Evolutionary conservation across 2,888 invertebrate genomes (phyloP).

Genomic region (Vandiemenella viatica): DNA sequence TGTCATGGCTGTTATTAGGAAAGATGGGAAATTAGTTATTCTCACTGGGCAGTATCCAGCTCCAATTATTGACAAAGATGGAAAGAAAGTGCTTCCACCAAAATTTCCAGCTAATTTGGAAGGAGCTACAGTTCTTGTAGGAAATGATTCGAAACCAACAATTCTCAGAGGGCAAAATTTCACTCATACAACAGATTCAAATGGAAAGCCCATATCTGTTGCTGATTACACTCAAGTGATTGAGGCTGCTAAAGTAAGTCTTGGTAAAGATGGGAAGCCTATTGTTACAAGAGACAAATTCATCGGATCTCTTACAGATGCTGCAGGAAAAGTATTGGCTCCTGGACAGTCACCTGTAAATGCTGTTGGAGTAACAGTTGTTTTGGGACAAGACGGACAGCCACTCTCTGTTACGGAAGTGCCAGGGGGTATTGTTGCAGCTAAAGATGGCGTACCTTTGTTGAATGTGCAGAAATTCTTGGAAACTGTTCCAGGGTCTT

Average conservation of each 20-base stretch:
- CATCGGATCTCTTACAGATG: not conserved
- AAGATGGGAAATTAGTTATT: not conserved
- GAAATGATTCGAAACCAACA: not conserved
- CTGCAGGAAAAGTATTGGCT: not conserved
- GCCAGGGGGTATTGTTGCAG: not conserved
- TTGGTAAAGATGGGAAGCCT: not conserved
- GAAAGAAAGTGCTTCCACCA: not conserved
- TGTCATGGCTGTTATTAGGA: not conserved
- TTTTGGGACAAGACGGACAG: not conserved
- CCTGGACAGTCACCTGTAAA: constrained; percentile 1
- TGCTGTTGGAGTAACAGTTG: not conserved
- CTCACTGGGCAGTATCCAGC: not conserved
- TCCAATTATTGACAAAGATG: not conserved
- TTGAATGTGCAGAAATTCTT: too few species aligned
- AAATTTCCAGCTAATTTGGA: not conserved
- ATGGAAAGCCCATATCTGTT: not conserved
- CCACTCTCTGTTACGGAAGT: not conserved
- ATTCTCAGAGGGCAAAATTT: not conserved
- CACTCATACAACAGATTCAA: not conserved
- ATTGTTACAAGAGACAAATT: not conserved
- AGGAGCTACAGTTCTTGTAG: not conserved
- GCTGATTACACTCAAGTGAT: not conserved
- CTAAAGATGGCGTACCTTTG: not conserved
- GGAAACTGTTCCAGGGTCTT: not conserved
- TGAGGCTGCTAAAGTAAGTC: not conserved